phyloP scores from a whole-genome alignment of 1,140 invertebrate genomes.

The Plutomurus gul region DNA sequence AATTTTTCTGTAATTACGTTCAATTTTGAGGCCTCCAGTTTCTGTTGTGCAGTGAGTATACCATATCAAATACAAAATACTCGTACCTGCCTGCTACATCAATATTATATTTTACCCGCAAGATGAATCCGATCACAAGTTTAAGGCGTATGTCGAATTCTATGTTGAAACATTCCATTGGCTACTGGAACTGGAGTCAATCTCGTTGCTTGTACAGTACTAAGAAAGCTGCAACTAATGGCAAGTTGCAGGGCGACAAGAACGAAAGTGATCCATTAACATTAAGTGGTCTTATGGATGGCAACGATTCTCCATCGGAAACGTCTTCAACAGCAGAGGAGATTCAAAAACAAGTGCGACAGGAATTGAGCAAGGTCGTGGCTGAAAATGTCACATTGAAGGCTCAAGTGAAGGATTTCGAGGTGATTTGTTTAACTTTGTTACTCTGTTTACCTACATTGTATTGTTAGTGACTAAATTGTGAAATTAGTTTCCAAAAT shows the following conservation, averaged over 20 bases:
- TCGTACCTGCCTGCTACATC: too few species aligned
- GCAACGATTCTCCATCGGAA: background rate
- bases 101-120: too few species aligned
- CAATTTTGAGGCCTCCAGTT: too few species aligned
- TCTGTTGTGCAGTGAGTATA: too few species aligned
- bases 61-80: too few species aligned
- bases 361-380: slow-evolving; percentile 34
- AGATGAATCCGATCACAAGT: too few species aligned
- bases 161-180: too few species aligned
- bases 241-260: background rate
- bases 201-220: background rate
- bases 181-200: too few species aligned
- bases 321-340: background rate
- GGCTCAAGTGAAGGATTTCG: slow-evolving; percentile 36
- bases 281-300: background rate
- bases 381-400: slow-evolving; percentile 27
- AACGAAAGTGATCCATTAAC: background rate
- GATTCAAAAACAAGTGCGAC: background rate
- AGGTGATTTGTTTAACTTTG: background rate
- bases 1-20: too few species aligned
- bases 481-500: too few species aligned
- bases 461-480: too few species aligned
- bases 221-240: background rate
- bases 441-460: background rate
- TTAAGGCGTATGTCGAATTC: too few species aligned